These are phyloP conservation scores for Rhamnusium bicolor DNA, from an alignment of 2,888 invertebrate genomes.

Conservation along the genomic window DNA sequence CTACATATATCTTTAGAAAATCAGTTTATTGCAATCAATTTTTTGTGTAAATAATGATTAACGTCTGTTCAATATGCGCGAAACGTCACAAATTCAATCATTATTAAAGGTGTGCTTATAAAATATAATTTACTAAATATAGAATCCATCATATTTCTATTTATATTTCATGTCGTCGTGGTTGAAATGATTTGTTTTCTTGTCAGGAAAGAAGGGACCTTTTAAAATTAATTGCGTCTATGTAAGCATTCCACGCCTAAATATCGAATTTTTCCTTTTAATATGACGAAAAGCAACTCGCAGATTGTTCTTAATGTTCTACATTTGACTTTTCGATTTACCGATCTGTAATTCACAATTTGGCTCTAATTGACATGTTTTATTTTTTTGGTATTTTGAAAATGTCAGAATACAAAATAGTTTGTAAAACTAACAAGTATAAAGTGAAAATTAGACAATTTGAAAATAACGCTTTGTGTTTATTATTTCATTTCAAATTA, in stretches of 20 bases:
- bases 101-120: background rate
- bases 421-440: too few relatives aligned
- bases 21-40: background rate
- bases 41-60: too few relatives aligned
- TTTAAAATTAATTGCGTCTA: background rate
- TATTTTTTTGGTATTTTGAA: too few relatives aligned
- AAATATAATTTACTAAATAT: background rate
- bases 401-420: too few relatives aligned
- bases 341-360: too few relatives aligned
- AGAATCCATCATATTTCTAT: constrained; percentile 3
- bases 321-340: too few relatives aligned
- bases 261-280: background rate
- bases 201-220: background rate
- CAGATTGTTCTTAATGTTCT: too few relatives aligned
- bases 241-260: background rate
- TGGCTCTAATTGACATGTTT: too few relatives aligned
- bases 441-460: too few relatives aligned
- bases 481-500: too few relatives aligned
- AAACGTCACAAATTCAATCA: background rate
- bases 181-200: background rate
- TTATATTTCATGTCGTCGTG: background rate
- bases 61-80: background rate
- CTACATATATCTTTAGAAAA: background rate
- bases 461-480: too few relatives aligned
- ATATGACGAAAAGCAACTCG: background rate